These are phyloP conservation scores for Natator depressus DNA, from an alignment of 2,113 vertebrate species.

Conservation along the genomic window DNA sequence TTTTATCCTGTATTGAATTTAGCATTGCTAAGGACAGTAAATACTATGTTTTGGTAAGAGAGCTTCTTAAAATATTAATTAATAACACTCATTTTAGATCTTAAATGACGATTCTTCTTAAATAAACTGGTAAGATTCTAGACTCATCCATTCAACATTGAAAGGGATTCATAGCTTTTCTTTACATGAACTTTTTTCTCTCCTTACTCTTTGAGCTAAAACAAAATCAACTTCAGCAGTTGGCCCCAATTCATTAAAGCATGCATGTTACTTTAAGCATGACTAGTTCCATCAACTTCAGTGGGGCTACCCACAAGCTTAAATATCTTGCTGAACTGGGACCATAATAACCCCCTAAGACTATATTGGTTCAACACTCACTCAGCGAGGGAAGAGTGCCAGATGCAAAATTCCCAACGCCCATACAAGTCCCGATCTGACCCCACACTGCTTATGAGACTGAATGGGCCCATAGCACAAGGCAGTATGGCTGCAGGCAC, in stretches of 20 bases:
- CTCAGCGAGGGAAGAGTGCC: background rate
- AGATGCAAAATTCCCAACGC: background rate
- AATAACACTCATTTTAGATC: background rate
- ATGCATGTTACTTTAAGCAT: background rate
- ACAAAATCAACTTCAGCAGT: background rate
- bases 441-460: background rate
- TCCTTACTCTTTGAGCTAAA: background rate
- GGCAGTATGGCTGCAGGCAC: background rate
- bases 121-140: background rate
- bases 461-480: background rate
- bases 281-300: background rate
- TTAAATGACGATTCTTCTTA: background rate
- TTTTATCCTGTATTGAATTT: background rate
- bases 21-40: background rate
- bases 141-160: background rate
- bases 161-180: background rate
- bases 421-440: background rate
- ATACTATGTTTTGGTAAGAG: background rate
- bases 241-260: background rate
- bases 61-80: background rate
- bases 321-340: background rate
- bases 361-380: background rate
- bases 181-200: background rate
- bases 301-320: background rate
- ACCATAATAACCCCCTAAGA: background rate